Base-by-base conservation (phyloP, 2,888 invertebrate species). In the Oscheius sp. region DNA sequence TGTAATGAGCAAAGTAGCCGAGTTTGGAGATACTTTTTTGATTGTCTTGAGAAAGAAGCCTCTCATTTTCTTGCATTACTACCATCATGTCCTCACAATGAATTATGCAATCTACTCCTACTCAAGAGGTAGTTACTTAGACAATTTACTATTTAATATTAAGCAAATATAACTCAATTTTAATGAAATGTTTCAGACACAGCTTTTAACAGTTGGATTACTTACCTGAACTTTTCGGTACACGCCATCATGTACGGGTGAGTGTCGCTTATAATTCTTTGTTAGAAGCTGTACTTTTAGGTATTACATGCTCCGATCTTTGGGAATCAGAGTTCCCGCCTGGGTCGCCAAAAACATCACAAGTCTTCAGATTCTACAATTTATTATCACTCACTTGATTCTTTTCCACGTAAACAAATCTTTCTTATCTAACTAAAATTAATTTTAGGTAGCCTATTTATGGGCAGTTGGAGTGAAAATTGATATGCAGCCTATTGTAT, bases 261-360 rank as follows among this genome's bases (percentile, higher is more conserved):
- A 55, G 64, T 67, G 23, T 4, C 23, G 31, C 17, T 25, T 29
- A 8, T 48, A 4, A n/a, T 50, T 37, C 12, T 33, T 45, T 37
- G 3, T 20, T 31, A n/a, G 17, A 17, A 55, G 5, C n/a, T n/a
- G n/a, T n/a, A n/a, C 6, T 55, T 81, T 64, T 48, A 80, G 80
- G 50, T 85, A 85, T 69, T 85, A 85, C 70, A 83, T 85, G 78
- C 73, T 84, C 34, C 78, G 85, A 8, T 85, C 85, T n/a, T 76
- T 82, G 73, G 82, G 82, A 58, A 78, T 85, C 63, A 73, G 73
- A 33, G 81, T 85, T 15, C 85, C 85, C 20, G 85, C 84, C 42
- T 70, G 76, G 69, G 76, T 85, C 20, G 80, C 85, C 17, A 79
- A 76, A 57, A 77, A 71, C 46, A 80, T 85, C 74, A 85, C 85